These are phyloP conservation scores for Coenonympha arcania DNA, from an alignment of 2,888 invertebrate genomes.

Conservation along the genomic window DNA sequence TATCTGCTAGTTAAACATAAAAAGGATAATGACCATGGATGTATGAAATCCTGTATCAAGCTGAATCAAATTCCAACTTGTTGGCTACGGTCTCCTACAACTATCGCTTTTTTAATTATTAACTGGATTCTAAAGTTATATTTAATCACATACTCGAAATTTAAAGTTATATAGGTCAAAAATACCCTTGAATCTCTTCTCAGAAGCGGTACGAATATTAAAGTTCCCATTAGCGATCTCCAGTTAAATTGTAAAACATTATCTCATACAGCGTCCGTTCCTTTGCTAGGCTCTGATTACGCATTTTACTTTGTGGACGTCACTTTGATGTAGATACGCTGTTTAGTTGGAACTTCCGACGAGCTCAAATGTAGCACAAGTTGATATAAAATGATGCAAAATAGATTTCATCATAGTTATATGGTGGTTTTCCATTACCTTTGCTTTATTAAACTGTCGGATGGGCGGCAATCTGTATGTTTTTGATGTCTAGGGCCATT, in stretches of 20 bases:
- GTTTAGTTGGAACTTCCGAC: conserved; percentile 17
- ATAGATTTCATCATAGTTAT: no score
- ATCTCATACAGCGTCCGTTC: conserved; percentile 21
- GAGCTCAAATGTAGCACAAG: conserved; percentile 8
- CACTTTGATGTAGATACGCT: conserved; percentile 14
- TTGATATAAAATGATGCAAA: conserved; percentile 4
- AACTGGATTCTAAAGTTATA: no score
- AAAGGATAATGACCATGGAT: no score
- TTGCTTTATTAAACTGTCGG: no score
- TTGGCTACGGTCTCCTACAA: no score
- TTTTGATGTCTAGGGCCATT: no score
- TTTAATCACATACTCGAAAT: background rate
- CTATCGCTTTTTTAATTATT: no score
- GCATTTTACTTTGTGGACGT: conserved; percentile 23
- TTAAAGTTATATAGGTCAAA: background rate
- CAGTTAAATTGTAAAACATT: conserved; percentile 18
- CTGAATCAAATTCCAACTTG: no score
- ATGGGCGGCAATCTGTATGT: no score
- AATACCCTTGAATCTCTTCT: background rate
- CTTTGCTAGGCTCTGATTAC: conserved; percentile 20
- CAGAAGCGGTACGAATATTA: background rate
- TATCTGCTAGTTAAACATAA: no score
- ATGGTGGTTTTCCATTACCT: no score
- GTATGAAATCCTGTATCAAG: no score
- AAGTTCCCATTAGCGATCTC: background rate